Conservation (phyloP, 2,888 invertebrate species). For the Thumatha senex region DNA sequence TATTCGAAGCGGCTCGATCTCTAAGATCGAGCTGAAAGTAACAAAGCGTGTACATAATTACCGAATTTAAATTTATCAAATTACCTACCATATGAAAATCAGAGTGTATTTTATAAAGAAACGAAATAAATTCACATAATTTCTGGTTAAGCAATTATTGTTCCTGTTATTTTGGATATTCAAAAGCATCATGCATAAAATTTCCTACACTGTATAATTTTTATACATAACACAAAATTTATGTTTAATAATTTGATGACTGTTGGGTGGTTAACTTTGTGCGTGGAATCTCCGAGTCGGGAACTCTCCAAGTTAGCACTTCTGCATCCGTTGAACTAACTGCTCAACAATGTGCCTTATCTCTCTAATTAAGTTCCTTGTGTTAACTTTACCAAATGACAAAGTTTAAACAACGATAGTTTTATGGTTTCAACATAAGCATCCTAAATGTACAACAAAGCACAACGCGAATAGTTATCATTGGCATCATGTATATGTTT, state of each 20-base stretch:
- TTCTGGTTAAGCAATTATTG: too few species aligned
- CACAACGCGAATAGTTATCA: too few species aligned
- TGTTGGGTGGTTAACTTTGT: slow-evolving; percentile 44
- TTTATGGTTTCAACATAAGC: not conserved
- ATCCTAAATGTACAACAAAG: not conserved
- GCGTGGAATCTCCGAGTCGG: slow-evolving; percentile 36
- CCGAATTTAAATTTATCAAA: too few species aligned
- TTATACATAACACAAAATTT: slow-evolving; percentile 28
- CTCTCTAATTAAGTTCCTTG: slow-evolving; percentile 56
- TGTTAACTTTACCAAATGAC: slow-evolving; percentile 20
- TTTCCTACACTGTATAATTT: slow-evolving; percentile 3
- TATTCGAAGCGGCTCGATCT: too few species aligned
- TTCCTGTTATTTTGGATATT: not conserved
- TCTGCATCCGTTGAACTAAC: slow-evolving; percentile 24
- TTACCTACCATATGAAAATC: too few species aligned
- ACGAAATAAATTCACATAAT: too few species aligned
- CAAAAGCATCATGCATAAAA: not conserved
- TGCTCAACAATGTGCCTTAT: slow-evolving; percentile 61
- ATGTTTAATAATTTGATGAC: slow-evolving; percentile 39
- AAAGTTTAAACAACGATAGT: slow-evolving; percentile 14
- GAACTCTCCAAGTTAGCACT: slow-evolving; percentile 46
- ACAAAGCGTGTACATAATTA: too few species aligned
- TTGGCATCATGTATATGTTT: slow-evolving; percentile 21
- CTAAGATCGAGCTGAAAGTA: too few species aligned
- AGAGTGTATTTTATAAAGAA: too few species aligned